These are phyloP conservation scores for Centropyge bicolor DNA, from an alignment of 2,797 vertebrate species.

Conservation along the genomic window DNA sequence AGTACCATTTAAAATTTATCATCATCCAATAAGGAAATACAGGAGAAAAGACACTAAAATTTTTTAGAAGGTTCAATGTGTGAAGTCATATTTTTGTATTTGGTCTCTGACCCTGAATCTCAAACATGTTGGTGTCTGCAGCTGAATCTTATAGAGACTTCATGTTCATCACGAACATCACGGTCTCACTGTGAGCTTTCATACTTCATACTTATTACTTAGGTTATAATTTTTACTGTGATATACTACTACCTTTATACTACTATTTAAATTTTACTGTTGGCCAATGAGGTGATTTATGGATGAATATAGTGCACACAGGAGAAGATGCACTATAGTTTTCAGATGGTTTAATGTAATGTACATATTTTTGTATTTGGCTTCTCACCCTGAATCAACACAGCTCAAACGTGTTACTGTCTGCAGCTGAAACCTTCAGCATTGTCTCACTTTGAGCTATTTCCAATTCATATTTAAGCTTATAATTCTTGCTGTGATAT, in stretches of 20 bases:
- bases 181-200: too few species aligned
- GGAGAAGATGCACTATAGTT: neutral
- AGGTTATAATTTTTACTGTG: too few species aligned
- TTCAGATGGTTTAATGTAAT: slow-evolving; percentile 11
- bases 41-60: too few species aligned
- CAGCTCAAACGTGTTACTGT: slow-evolving; percentile 33
- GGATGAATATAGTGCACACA: neutral
- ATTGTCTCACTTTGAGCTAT: neutral
- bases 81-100: too few species aligned
- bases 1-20: neutral
- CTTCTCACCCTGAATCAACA: slow-evolving; percentile 32
- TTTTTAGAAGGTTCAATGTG: too few species aligned
- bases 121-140: too few species aligned
- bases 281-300: neutral
- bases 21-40: neutral
- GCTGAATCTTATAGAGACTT: too few species aligned
- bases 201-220: too few species aligned
- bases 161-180: too few species aligned
- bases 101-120: too few species aligned
- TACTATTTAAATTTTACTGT: neutral
- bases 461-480: neutral
- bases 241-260: neutral
- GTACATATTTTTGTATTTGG: slow-evolving; percentile 10
- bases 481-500: neutral
- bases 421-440: slow-evolving; percentile 48